Evolutionary conservation across 2,797 vertebrate species (phyloP), one percentile per base, ranked within the genome.

Genomic region (Xenops minutus): DNA sequence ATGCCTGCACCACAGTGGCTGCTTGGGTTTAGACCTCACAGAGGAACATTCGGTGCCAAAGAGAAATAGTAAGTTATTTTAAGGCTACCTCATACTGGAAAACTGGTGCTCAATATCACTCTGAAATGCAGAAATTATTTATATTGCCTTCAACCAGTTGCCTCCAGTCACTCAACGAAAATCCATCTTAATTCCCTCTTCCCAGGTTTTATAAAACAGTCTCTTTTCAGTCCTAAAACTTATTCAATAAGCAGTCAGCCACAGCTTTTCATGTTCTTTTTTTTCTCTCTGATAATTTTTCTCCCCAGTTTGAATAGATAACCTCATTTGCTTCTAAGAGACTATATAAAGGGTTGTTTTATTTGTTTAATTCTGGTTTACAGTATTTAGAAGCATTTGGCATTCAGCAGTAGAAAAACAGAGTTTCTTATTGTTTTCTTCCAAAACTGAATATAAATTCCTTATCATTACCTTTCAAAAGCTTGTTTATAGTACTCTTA

Each of bases 351-450:
- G 46, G 29, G 2, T 0, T 1, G 9, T 7, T 46, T 43, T 52
- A 61, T 78, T 71, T 82, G 26, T 83, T 63, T 83, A 30, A 61
- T 61, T 83, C 44, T 81, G 20, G 8, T 92, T 81, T 66, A 66
- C 52, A 62, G 18, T 56, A 52, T 62, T 68, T 61, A 86, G 51
- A 76, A 55, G 22, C 13, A 17, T 83, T 85, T 83, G 46, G 22
- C 54, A 79, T 83, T 89, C 75, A 85, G 20, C n/a, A 78, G 16
- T 41, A 74, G 29, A 56, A 71, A 80, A 92, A 91, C 12, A 80
- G n/a, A 72, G 18, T 43, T 90, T 90, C 36, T 79, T 85, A 36
- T 79, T 94, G 78, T 87, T 93, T 85, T 44, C 36, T 91, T 91
- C 20, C 62, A 80, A 68, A 87, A 83, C 22, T 37, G 26, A 80